These are phyloP conservation scores for Leptinotarsa texana DNA, from an alignment of 1,140 invertebrate species.

Conservation along the genomic window DNA sequence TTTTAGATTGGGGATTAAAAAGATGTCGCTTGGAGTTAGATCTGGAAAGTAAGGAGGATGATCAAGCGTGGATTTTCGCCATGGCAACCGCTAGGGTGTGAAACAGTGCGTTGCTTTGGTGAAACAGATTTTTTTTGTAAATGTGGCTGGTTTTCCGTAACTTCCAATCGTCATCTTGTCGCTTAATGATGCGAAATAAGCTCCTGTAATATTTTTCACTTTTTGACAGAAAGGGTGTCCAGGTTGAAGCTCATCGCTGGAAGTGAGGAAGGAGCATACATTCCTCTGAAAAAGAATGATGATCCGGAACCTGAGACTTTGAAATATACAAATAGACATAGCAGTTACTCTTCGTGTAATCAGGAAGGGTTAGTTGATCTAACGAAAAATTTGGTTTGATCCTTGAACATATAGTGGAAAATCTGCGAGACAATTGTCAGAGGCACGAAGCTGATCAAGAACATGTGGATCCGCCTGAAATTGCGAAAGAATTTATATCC, in stretches of 20 bases:
- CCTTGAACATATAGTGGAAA: constrained; percentile 95
- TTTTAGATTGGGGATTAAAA: too few relatives aligned
- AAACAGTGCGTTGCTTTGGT: too few relatives aligned
- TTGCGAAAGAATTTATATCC: constrained; percentile 72
- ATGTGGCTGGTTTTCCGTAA: too few relatives aligned
- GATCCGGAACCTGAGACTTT: constrained; percentile 67
- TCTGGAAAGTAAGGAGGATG: too few relatives aligned
- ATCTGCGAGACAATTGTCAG: constrained; percentile 94
- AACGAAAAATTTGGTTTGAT: constrained; percentile 91
- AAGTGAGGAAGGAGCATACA: constrained; percentile 65
- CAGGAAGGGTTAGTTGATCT: constrained; percentile 82
- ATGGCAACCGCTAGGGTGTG: too few relatives aligned
- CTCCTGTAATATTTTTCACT: too few relatives aligned
- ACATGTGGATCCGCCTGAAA: constrained; percentile 74
- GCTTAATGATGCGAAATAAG: too few relatives aligned
- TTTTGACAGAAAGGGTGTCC: constrained; percentile 53
- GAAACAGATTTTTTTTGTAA: too few relatives aligned
- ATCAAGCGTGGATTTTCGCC: too few relatives aligned
- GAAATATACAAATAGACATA: constrained; percentile 84
- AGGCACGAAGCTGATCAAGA: constrained; percentile 96
- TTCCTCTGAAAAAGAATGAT: constrained; percentile 57
- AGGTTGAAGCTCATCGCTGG: constrained; percentile 57
- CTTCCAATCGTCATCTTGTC: too few relatives aligned
- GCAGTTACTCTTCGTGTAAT: constrained; percentile 84
- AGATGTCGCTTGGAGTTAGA: too few relatives aligned